Evolutionary conservation across 2,113 vertebrate genomes (phyloP).

Genomic region (Erpornis zantholeuca): DNA sequence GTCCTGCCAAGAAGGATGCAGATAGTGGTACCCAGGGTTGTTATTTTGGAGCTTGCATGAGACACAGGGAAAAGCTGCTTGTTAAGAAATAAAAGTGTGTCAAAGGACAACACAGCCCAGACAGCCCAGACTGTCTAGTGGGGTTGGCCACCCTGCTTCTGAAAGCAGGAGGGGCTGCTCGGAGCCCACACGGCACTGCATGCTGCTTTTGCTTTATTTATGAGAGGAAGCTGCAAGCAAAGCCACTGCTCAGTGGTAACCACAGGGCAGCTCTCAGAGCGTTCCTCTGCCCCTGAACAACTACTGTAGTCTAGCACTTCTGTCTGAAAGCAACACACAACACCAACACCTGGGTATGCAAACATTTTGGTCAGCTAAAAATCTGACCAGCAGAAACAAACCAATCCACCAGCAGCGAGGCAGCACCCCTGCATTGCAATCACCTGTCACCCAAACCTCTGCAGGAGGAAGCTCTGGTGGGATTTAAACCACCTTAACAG

Average conservation of each 20-base stretch:
- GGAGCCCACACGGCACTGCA: background rate
- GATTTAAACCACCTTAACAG: background rate
- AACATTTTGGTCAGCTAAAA: background rate
- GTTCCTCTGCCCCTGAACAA: background rate
- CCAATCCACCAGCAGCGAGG: rapidly evolving
- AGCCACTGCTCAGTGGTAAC: background rate
- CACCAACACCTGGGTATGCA: background rate
- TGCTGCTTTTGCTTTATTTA: background rate
- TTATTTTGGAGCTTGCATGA: background rate
- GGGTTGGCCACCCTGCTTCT: background rate
- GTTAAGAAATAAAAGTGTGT: background rate
- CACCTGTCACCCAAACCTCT: background rate
- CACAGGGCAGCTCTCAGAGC: background rate
- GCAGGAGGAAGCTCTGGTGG: background rate
- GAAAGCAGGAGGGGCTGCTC: background rate
- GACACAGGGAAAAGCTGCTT: background rate
- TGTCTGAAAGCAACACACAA: background rate
- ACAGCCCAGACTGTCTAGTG: background rate
- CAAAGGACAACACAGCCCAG: background rate
- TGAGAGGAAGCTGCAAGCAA: background rate
- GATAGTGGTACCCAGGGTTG: background rate
- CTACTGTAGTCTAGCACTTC: background rate
- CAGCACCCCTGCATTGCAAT: background rate
- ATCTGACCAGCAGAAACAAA: background rate
- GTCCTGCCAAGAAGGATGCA: background rate